Base-by-base conservation (phyloP, 2,113 vertebrate genomes). In the Ammodramus savannarum region DNA sequence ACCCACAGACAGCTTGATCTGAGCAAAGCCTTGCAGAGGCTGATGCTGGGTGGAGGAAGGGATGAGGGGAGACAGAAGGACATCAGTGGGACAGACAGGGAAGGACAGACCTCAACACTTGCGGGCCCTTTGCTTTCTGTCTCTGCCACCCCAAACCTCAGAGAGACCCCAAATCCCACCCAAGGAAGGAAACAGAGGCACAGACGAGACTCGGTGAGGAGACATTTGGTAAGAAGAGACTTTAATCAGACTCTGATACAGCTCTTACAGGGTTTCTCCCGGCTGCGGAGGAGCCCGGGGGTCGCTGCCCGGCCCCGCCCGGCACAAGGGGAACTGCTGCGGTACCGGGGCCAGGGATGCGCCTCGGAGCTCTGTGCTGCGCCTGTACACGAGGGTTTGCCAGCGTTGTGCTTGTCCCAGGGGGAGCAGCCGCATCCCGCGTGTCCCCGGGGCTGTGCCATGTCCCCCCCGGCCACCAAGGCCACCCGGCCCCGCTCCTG, bases 141-240 rank as follows among this genome's bases (percentile, higher is more conserved):
- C 29, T 16, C 38, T 41, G 43, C 48, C n/a, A 7, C 38, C 76
- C 79, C 12, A 39, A 54, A 59, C 38, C 76, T 75, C 13, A 43
- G 49, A 59, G 15, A 68, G 2, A 51, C 46, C 31, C 76, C 49
- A 32, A 6, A 6, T 8, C 39, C 83, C 58, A 8, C 10, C 55
- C 59, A 34, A 23, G 46, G 51, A 94, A 96, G 46, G 66, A 89
- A 96, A 73, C 19, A 12, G 86, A 87, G 58, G 43, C 93, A 85
- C 46, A 87, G 77, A 85, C 59, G 29, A 65, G 52, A 5, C 73
- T 44, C 38, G 68, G 58, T 39, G 96, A 98, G 97, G 92, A 96
- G 93, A 91, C 86, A 46, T 66, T 96, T 97, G 94, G 90, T 98
- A 98, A 98, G 98, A 98, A 98, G 95, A 97, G 94, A 97, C 85